These are phyloP conservation scores for Acyrthosiphon pisum DNA, from an alignment of 1,140 invertebrate genomes.

Conservation along the genomic window DNA sequence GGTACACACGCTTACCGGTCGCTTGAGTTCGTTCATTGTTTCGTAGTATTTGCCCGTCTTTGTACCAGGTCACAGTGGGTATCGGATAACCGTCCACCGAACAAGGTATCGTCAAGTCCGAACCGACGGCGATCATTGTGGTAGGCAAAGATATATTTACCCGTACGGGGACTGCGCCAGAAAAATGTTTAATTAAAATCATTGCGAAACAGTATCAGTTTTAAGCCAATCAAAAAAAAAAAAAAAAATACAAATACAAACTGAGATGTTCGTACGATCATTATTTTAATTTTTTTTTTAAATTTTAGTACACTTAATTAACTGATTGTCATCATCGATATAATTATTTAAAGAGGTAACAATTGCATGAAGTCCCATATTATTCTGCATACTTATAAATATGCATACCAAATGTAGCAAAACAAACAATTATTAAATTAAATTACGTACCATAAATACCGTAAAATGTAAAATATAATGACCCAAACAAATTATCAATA, in stretches of 20 bases:
- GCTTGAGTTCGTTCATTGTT: conserved; percentile 66
- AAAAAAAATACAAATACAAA: too few relatives aligned
- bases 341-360: too few relatives aligned
- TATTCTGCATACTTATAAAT: too few relatives aligned
- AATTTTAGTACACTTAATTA: too few relatives aligned
- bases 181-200: conserved; percentile 4
- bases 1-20: conserved; percentile 66
- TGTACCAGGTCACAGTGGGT: conserved; percentile 79
- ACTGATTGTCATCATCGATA: too few relatives aligned
- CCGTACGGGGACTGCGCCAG: conserved; percentile 68
- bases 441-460: background rate
- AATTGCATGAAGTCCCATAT: too few relatives aligned
- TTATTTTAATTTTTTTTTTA: too few relatives aligned
- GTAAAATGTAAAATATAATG: background rate
- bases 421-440: too few relatives aligned
- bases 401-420: too few relatives aligned
- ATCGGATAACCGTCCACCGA: conserved; percentile 78
- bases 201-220: background rate
- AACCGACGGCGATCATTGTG: conserved; percentile 69
- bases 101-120: conserved; percentile 76
- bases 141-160: conserved; percentile 68
- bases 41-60: conserved; percentile 70
- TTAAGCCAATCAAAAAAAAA: background rate
- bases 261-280: too few relatives aligned
- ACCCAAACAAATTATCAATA: background rate